Evolutionary conservation across 2,797 vertebrate genomes (phyloP).

Genomic region (Intellagama lesueurii): DNA sequence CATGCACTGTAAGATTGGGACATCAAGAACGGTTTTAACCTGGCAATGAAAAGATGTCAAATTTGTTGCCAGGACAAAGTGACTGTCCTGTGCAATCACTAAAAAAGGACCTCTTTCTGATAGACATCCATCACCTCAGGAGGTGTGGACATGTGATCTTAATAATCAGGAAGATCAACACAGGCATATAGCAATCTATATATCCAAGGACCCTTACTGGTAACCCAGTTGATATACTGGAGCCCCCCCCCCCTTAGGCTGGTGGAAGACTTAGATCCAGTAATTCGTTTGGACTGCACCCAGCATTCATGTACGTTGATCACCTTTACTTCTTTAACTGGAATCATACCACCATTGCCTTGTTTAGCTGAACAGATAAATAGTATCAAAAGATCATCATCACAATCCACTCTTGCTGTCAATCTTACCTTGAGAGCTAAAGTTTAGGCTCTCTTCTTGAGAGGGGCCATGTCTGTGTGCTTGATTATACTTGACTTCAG

Average conservation of each 20-base stretch:
- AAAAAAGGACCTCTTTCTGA: no score
- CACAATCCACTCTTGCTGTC: background rate
- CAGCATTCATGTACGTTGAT: background rate
- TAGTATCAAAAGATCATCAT: background rate
- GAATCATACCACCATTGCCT: background rate
- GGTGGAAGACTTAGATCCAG: background rate
- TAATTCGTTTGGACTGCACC: background rate
- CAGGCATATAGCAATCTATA: no score
- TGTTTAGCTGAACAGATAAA: background rate
- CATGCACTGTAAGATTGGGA: background rate
- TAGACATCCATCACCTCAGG: no score
- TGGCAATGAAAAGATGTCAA: background rate
- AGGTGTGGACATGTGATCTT: no score
- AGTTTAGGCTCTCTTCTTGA: background rate
- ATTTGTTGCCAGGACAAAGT: background rate
- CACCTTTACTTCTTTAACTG: background rate
- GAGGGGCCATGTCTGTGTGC: background rate
- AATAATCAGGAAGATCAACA: no score
- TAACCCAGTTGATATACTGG: background rate
- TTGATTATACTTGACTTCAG: background rate
- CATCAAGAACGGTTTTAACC: background rate
- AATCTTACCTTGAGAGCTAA: background rate
- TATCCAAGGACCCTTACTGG: no score
- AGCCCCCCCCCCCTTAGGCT: background rate
- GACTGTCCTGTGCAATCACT: background rate